Base-by-base conservation (phyloP, 2,797 vertebrate species). In the Bufotes viridis region DNA sequence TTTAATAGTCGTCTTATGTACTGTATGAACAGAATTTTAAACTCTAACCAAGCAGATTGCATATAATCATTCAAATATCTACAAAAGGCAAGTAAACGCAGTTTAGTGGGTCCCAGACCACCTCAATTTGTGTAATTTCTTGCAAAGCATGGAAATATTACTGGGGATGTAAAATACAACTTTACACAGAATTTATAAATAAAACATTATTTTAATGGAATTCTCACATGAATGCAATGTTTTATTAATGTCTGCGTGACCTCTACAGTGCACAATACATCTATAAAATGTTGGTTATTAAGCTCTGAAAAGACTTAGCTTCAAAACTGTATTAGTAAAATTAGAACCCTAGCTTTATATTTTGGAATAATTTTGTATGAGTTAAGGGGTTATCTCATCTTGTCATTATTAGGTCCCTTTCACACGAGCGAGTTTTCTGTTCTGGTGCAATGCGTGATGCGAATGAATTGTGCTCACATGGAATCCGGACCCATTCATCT, bases 141-240 rank as follows among this genome's bases (percentile, higher is more conserved):
- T 57, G 0, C 55, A 87, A 42, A 55, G 4, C 22, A 76, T 79
- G 29, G 81, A 61, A 76, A 61, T 84, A 75, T 84, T 22, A 75
- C 29, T 17, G 14, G 34, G 29, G 57, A 76, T 85, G 29, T 24
- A 75, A 87, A 89, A 85, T 20, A 42, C 85, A 13, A 78, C 55
- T 81, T 74, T 4, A 80, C 20, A 60, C 34, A 63, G 75, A 29
- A 78, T 63, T 17, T 49, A 85, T 85, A 63, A 63, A 85, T 76
- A 76, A 85, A 75, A 85, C 72, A 76, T 85, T 72, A 4, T 13
- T 72, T 79, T 84, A 88, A 85, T 34, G 78, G 70, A 29, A 69
- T 61, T 42, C 60, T 42, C 55, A 60, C n/a, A 17, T 63, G 81
- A 63, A 81, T 29, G 74, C 34, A 88, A 89, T 84, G 82, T 60